Conservation (phyloP, 2,797 vertebrate genomes). For the Trachops cirrhosus region DNA sequence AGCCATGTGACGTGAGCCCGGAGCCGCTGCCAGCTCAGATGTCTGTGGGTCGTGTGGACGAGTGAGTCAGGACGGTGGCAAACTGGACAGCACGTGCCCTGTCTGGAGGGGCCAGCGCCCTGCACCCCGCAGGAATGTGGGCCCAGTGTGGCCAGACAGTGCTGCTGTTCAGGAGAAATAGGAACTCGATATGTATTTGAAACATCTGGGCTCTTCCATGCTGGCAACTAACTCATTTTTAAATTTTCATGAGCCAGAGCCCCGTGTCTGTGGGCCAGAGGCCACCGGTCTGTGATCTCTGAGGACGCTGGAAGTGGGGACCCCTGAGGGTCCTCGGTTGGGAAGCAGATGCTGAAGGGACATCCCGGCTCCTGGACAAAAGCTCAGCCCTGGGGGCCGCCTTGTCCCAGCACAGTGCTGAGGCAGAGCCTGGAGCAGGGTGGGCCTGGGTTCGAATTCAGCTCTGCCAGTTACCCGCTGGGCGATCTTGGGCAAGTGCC, state of each 20-base stretch:
- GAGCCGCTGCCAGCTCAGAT: background rate
- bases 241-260: background rate
- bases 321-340: background rate
- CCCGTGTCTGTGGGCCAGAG: background rate
- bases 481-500: background rate
- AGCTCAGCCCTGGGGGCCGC: background rate
- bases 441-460: background rate
- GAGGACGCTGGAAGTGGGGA: background rate
- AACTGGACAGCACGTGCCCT: background rate
- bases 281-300: background rate
- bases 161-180: background rate
- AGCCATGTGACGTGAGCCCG: fast-evolving
- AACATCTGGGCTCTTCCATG: background rate
- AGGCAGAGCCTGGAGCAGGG: background rate
- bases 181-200: background rate
- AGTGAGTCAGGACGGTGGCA: background rate
- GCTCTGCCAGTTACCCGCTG: background rate
- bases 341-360: background rate
- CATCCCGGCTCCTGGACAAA: background rate
- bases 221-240: background rate
- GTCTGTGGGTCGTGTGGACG: background rate
- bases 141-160: background rate
- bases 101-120: fast-evolving
- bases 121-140: fast-evolving
- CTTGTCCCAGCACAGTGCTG: background rate